Percentiles rank a stretch among this genome's conserved stretches.
Conservation (phyloP, 2,797 vertebrate species). For the Steatocranus sp. region DNA sequence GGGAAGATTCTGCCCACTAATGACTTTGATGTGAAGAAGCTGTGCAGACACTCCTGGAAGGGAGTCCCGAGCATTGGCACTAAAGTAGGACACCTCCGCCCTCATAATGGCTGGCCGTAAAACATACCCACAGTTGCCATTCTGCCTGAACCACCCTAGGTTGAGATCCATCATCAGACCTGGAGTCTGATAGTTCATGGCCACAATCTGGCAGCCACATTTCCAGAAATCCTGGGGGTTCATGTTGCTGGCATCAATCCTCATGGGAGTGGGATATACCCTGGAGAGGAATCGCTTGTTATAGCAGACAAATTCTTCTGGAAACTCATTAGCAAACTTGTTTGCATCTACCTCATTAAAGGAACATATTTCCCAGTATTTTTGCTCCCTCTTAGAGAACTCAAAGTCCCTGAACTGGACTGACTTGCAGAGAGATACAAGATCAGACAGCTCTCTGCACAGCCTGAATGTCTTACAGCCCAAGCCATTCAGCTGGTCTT, state of each 20-base stretch:
- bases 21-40: slow-evolving; percentile 89
- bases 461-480: slow-evolving; percentile 75
- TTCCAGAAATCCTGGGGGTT: slow-evolving; percentile 97
- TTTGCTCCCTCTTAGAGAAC: slow-evolving; percentile 81
- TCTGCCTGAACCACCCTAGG: slow-evolving; percentile 88
- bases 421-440: slow-evolving; percentile 85
- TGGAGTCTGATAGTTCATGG: slow-evolving; percentile 92
- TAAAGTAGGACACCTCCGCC: slow-evolving; percentile 94
- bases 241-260: slow-evolving; percentile 93
- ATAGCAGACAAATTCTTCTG: slow-evolving; percentile 90
- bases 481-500: slow-evolving; percentile 76
- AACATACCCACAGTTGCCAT: slow-evolving; percentile 90
- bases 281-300: slow-evolving; percentile 90
- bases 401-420: slow-evolving; percentile 88
- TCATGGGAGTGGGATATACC: slow-evolving; percentile 88
- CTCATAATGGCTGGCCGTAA: slow-evolving; percentile 91
- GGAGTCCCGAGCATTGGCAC: slow-evolving; percentile 88
- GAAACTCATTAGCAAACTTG: slow-evolving; percentile 86
- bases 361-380: slow-evolving; percentile 89
- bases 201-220: slow-evolving; percentile 92
- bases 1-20: slow-evolving; percentile 92
- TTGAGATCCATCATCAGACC: slow-evolving; percentile 95
- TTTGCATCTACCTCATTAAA: slow-evolving; percentile 91
- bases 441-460: slow-evolving; percentile 85
- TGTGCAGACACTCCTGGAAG: slow-evolving; percentile 89